phyloP scores from a whole-genome alignment of 2,113 vertebrate species.

The Ranitomeya imitator region DNA sequence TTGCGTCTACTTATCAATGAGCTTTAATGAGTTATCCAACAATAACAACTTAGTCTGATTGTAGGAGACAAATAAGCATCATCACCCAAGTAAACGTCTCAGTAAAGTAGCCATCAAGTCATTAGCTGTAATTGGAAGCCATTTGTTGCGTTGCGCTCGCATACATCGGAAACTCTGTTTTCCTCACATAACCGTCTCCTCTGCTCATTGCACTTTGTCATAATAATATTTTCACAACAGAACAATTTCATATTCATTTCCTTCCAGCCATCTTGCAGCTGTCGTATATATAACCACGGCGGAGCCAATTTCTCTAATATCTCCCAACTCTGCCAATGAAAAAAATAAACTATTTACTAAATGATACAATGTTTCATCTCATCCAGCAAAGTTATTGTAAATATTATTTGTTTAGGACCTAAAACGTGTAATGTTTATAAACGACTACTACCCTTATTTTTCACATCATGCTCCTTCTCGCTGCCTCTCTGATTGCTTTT shows the following conservation, averaged over 20 bases:
- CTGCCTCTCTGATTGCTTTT: neutral
- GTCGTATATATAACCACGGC: neutral
- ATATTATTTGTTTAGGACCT: neutral
- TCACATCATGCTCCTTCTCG: neutral
- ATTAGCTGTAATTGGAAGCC: slow-evolving; percentile 30
- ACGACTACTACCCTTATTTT: neutral
- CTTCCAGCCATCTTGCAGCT: slow-evolving; percentile 40
- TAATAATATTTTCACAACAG: slow-evolving; percentile 23
- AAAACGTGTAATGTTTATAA: neutral
- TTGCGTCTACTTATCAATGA: neutral
- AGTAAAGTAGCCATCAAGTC: slow-evolving; percentile 6
- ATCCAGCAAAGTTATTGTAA: neutral
- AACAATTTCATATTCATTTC: slow-evolving; percentile 21
- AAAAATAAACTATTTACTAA: neutral
- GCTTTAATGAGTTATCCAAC: neutral
- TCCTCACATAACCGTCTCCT: neutral
- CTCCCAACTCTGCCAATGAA: neutral
- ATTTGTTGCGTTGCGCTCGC: slow-evolving; percentile 17
- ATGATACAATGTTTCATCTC: neutral
- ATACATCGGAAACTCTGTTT: neutral
- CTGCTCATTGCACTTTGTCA: slow-evolving; percentile 21
- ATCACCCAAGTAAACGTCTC: slow-evolving; percentile 22
- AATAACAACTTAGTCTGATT: slow-evolving; percentile 15
- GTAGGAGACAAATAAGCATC: slow-evolving; percentile 1
- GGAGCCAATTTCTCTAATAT: slow-evolving; percentile 13